These are phyloP conservation scores for Zaprionus nigranus DNA, from an alignment of 1,140 invertebrate genomes.

Conservation along the genomic window DNA sequence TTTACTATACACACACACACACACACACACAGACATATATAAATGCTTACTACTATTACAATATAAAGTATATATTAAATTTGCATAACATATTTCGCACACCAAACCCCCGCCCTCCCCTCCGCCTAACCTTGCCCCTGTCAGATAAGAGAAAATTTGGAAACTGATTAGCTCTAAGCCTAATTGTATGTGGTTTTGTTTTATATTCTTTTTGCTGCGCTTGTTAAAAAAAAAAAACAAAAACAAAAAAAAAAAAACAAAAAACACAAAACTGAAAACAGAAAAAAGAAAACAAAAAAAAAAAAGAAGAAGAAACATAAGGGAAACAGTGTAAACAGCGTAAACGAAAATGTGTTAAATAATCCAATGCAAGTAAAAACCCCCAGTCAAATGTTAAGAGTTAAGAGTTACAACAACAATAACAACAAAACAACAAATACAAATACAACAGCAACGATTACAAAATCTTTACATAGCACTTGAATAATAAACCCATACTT, in stretches of 20 bases:
- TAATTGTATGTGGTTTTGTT: slow-evolving; percentile 35
- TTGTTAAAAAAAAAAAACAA: background rate
- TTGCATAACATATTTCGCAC: slow-evolving; percentile 7
- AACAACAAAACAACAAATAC: background rate
- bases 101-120: background rate
- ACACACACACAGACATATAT: slow-evolving; percentile 21
- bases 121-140: background rate
- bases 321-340: background rate
- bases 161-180: slow-evolving; percentile 22
- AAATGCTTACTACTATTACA: slow-evolving; percentile 7
- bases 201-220: slow-evolving; percentile 16
- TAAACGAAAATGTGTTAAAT: slow-evolving; percentile 30
- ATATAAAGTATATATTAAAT: background rate
- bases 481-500: slow-evolving; percentile 6
- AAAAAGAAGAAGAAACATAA: background rate
- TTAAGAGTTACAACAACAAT: background rate
- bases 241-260: background rate
- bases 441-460: slow-evolving; percentile 14
- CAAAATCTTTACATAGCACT: slow-evolving; percentile 20
- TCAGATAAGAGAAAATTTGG: slow-evolving; percentile 14
- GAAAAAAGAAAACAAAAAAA: background rate
- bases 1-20: slow-evolving; percentile 2
- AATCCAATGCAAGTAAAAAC: slow-evolving; percentile 4
- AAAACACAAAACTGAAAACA: background rate
- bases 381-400: slow-evolving; percentile 1